Conservation (phyloP, 2,797 vertebrate genomes). For the Rhabdophis nuchalis region DNA sequence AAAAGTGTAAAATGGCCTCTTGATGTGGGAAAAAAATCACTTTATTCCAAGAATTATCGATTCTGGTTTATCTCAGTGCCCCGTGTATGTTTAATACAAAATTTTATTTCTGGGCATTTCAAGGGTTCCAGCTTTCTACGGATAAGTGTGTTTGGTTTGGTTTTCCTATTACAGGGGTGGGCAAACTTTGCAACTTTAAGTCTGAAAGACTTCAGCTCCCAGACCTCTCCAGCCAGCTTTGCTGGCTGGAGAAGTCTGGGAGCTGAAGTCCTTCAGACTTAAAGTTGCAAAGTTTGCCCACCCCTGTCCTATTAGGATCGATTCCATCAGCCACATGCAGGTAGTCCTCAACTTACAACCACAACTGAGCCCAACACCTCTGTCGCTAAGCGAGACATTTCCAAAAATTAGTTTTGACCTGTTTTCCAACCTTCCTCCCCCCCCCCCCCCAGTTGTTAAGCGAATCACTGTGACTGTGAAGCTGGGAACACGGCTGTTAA, state of each 20-base stretch:
- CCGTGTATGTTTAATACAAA: not conserved
- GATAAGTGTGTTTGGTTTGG: not conserved
- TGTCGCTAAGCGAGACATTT: not conserved
- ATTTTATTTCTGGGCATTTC: not conserved
- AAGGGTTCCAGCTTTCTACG: not conserved
- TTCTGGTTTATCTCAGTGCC: not conserved
- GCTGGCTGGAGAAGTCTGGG: too few relatives aligned
- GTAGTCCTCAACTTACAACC: not conserved
- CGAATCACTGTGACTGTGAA: not conserved
- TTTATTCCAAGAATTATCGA: not conserved
- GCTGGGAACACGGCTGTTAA: not conserved
- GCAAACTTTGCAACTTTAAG: too few relatives aligned
- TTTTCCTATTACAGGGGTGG: not conserved
- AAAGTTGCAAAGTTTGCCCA: too few relatives aligned
- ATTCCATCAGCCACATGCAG: not conserved
- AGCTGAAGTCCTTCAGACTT: too few relatives aligned
- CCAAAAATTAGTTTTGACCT: not conserved
- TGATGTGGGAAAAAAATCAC: not conserved
- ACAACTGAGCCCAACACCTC: not conserved
- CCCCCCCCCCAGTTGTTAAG: too few relatives aligned
- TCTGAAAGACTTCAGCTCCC: too few relatives aligned
- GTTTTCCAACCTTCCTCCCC: too few relatives aligned
- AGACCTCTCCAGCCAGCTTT: too few relatives aligned
- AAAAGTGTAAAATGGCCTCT: not conserved
- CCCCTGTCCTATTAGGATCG: not conserved